Evolutionary conservation across 2,797 vertebrate species (phyloP).

Genomic region (Hyperoplus lanceolatus): DNA sequence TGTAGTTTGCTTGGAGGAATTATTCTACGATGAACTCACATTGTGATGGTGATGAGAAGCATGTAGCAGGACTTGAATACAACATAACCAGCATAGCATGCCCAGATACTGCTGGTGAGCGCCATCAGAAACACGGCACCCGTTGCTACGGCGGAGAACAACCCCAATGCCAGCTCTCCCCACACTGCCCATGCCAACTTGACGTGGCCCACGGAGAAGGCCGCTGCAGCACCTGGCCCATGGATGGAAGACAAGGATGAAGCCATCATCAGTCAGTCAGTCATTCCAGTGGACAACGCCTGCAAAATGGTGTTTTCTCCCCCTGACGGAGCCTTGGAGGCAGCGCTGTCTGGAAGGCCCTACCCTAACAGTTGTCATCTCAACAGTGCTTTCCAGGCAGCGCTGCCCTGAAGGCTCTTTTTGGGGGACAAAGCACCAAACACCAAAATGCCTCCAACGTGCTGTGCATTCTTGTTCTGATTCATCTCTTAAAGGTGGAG

Average conservation of each 20-base stretch:
- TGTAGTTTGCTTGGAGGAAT: not conserved
- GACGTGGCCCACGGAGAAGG: slow-evolving; percentile 80
- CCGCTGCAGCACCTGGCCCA: slow-evolving; percentile 80
- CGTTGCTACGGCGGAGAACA: slow-evolving; percentile 81
- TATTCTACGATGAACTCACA: slow-evolving; percentile 56
- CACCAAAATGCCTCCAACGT: too few species aligned
- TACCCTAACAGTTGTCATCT: too few species aligned
- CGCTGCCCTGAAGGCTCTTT: too few species aligned
- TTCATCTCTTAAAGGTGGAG: slow-evolving; percentile 11
- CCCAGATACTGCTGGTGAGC: slow-evolving; percentile 80
- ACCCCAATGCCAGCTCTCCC: slow-evolving; percentile 84
- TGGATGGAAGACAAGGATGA: slow-evolving; percentile 3
- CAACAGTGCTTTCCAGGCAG: too few species aligned
- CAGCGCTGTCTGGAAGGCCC: too few species aligned
- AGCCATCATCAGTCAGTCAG: slow-evolving; percentile 11
- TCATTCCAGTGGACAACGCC: not conserved
- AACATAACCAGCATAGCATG: slow-evolving; percentile 80
- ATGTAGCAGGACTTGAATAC: slow-evolving; percentile 86
- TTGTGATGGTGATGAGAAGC: slow-evolving; percentile 85
- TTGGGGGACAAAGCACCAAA: too few species aligned
- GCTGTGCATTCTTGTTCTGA: slow-evolving; percentile 11
- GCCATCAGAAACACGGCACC: slow-evolving; percentile 80
- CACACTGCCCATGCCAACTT: slow-evolving; percentile 80
- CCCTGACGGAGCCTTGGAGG: too few species aligned
- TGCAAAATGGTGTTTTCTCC: not conserved